Percentiles rank a stretch among this genome's conserved stretches.
Conservation (phyloP, 2,113 vertebrate species). For the Arizona elegans region DNA sequence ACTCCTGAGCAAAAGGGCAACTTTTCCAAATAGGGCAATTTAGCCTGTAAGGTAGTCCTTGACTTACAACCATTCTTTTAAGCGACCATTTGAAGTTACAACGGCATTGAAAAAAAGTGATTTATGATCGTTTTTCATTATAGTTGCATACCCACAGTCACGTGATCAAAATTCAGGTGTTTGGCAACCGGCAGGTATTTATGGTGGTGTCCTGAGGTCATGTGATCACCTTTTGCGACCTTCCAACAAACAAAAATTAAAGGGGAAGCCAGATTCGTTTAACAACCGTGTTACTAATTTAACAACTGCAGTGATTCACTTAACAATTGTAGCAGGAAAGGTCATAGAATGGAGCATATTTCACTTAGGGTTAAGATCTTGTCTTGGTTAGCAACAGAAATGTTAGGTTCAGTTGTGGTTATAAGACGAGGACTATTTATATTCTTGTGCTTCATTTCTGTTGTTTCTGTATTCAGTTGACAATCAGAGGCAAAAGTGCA, state of each 20-base stretch:
- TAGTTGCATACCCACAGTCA: neutral
- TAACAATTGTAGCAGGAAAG: neutral
- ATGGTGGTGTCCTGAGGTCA: neutral
- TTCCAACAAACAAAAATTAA: neutral
- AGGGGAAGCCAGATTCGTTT: neutral
- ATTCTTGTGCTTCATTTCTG: neutral
- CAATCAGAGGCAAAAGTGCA: neutral
- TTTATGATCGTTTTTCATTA: neutral
- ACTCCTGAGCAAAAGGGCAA: neutral
- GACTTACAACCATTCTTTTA: neutral
- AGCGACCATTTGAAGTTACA: neutral
- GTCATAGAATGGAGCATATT: neutral
- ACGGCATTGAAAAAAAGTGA: neutral
- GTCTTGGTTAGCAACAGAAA: too few relatives aligned
- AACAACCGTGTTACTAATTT: neutral
- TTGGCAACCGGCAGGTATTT: neutral
- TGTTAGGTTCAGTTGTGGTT: too few relatives aligned
- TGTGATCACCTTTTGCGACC: neutral
- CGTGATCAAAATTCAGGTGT: neutral
- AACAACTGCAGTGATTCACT: neutral
- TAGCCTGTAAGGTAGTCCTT: neutral
- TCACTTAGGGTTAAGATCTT: neutral
- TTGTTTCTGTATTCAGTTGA: neutral
- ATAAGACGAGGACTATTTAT: too few relatives aligned
- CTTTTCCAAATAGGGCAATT: neutral